Conservation (phyloP, 1,140 invertebrate genomes). For the Drosophila oshimai region DNA sequence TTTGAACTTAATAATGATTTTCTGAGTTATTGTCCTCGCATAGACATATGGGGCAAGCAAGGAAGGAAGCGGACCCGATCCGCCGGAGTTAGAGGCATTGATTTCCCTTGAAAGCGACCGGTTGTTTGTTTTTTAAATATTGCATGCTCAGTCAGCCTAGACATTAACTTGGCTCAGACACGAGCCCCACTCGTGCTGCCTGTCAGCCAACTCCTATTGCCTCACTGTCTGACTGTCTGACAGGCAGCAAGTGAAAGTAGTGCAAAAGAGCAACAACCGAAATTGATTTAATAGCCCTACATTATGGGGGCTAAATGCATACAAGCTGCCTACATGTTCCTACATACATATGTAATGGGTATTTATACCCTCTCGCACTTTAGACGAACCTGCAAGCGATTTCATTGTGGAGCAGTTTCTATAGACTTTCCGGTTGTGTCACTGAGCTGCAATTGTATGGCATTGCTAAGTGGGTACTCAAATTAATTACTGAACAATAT, state of each 20-base stretch:
- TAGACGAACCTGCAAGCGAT: not conserved
- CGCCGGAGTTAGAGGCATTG: constrained; percentile 4
- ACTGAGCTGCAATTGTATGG: not conserved
- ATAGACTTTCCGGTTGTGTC: not conserved
- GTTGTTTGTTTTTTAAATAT: constrained; percentile 47
- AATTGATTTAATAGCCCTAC: constrained; percentile 73
- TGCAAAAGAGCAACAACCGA: constrained; percentile 67
- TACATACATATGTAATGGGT: not conserved
- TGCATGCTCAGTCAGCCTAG: constrained; percentile 39
- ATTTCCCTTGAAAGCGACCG: constrained; percentile 30
- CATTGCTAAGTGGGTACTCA: not conserved
- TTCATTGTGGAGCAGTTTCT: not conserved
- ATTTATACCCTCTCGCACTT: not conserved
- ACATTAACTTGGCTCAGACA: constrained; percentile 10
- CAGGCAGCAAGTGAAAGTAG: constrained; percentile 58
- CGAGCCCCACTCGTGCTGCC: constrained; percentile 5
- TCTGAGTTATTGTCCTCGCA: constrained; percentile 43
- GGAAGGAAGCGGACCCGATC: not conserved
- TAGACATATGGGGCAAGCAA: not conserved
- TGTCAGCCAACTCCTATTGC: constrained; percentile 15
- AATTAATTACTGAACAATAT: not conserved
- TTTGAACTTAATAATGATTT: constrained; percentile 75
- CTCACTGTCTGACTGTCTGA: constrained; percentile 16
- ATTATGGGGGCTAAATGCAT: constrained; percentile 42
- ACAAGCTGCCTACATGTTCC: constrained; percentile 1